phyloP scores from a whole-genome alignment of 2,888 invertebrate genomes.

The Scaptomyza parva region DNA sequence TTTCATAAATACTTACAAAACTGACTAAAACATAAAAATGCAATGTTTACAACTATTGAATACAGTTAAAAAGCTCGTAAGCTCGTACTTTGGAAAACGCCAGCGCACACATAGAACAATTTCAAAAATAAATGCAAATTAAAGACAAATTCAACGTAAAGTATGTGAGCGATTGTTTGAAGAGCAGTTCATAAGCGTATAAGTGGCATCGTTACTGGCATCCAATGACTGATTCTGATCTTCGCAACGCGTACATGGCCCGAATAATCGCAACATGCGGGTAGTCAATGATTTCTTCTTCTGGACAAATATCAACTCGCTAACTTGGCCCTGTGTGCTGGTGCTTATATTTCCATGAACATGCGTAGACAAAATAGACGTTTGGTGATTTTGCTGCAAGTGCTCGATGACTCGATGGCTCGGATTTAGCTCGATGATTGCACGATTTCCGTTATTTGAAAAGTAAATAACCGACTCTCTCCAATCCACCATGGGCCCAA shows the following conservation, averaged over 20 bases:
- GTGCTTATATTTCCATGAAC: background rate
- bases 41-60: constrained; percentile 10
- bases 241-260: constrained; percentile 77
- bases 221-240: constrained; percentile 62
- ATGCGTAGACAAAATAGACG: background rate
- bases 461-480: constrained; percentile 45
- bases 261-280: constrained; percentile 76
- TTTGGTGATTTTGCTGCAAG: background rate
- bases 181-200: constrained; percentile 68
- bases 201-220: constrained; percentile 61
- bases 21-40: constrained; percentile 41
- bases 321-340: constrained; percentile 13
- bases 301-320: constrained; percentile 5
- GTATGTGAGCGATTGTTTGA: constrained; percentile 26
- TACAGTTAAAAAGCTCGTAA: constrained; percentile 14
- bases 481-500: constrained; percentile 17
- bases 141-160: constrained; percentile 34
- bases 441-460: constrained; percentile 49
- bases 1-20: constrained; percentile 19
- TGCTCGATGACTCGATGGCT: background rate
- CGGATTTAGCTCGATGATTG: constrained; percentile 37
- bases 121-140: constrained; percentile 10
- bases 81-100: constrained; percentile 20
- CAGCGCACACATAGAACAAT: constrained; percentile 24
- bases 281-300: constrained; percentile 60